These are phyloP conservation scores for Brachyrhaphis roseni DNA, from an alignment of 2,797 vertebrate species.

Conservation along the genomic window DNA sequence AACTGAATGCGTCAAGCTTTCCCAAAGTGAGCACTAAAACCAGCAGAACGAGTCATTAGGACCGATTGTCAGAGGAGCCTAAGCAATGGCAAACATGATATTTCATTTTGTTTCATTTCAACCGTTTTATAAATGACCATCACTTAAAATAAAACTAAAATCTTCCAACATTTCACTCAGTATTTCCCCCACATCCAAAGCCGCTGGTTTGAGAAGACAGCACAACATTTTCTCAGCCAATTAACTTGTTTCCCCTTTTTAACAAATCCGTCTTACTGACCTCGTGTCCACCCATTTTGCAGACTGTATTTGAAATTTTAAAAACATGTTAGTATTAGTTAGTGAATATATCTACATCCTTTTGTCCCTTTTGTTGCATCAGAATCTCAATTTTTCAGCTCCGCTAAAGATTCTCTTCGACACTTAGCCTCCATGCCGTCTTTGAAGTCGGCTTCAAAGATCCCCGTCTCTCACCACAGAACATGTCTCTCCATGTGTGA, in stretches of 20 bases:
- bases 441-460: slow-evolving; percentile 78
- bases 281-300: background rate
- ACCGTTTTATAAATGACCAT: background rate
- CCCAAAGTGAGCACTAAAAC: background rate
- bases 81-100: background rate
- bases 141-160: background rate
- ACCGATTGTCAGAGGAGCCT: background rate
- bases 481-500: slow-evolving; percentile 70
- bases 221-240: background rate
- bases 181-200: background rate
- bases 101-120: background rate
- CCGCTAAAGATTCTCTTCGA: slow-evolving; percentile 30
- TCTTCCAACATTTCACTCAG: background rate
- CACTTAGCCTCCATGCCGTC: slow-evolving; percentile 45
- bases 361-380: slow-evolving; percentile 15
- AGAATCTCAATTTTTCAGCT: slow-evolving; percentile 15
- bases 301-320: background rate
- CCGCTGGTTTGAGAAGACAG: background rate
- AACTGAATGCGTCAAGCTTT: background rate
- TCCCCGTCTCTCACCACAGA: slow-evolving; percentile 43
- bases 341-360: slow-evolving; percentile 10
- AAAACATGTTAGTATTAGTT: background rate
- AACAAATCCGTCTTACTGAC: background rate
- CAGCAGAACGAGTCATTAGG: background rate
- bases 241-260: background rate